Percentiles rank a stretch among this genome's conserved stretches.
phyloP scores from a whole-genome alignment of 2,113 vertebrate genomes.

The Lipophrys pholis region DNA sequence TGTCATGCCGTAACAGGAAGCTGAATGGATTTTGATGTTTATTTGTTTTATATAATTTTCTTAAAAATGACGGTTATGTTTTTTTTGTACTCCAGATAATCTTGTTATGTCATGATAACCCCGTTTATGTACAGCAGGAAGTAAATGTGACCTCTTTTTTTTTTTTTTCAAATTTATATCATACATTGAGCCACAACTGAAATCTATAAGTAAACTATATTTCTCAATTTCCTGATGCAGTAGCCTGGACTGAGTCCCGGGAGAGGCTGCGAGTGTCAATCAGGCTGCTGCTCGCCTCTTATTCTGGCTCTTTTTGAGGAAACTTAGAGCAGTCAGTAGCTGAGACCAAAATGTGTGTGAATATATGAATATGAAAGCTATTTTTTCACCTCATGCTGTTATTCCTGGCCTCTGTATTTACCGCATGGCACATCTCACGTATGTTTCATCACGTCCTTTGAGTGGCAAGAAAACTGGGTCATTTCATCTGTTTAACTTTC shows the following conservation, averaged over 20 bases:
- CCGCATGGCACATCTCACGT: slow-evolving; percentile 24
- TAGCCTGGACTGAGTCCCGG: slow-evolving; percentile 24
- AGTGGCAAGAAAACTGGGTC: slow-evolving; percentile 41
- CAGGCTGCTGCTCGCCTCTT: slow-evolving; percentile 9
- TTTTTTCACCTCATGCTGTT: slow-evolving; percentile 65
- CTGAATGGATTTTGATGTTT: no score
- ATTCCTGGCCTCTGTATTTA: slow-evolving; percentile 70
- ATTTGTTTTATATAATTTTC: no score
- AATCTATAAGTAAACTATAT: slow-evolving; percentile 7
- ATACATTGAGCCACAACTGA: not conserved
- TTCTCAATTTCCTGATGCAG: slow-evolving; percentile 1
- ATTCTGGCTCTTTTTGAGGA: slow-evolving; percentile 25
- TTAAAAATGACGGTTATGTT: no score
- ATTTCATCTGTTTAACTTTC: slow-evolving; percentile 69
- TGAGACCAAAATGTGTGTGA: slow-evolving; percentile 31
- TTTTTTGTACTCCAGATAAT: no score
- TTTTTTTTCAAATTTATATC: no score
- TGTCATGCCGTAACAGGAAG: no score
- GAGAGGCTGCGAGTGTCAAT: slow-evolving; percentile 24
- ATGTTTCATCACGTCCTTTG: slow-evolving; percentile 69
- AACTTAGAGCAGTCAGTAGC: slow-evolving; percentile 3
- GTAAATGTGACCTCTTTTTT: no score
- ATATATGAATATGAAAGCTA: slow-evolving; percentile 57
- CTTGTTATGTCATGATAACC: no score
- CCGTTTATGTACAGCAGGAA: no score